Conservation (phyloP, 1,140 invertebrate species). For the Globodera rostochiensis region DNA sequence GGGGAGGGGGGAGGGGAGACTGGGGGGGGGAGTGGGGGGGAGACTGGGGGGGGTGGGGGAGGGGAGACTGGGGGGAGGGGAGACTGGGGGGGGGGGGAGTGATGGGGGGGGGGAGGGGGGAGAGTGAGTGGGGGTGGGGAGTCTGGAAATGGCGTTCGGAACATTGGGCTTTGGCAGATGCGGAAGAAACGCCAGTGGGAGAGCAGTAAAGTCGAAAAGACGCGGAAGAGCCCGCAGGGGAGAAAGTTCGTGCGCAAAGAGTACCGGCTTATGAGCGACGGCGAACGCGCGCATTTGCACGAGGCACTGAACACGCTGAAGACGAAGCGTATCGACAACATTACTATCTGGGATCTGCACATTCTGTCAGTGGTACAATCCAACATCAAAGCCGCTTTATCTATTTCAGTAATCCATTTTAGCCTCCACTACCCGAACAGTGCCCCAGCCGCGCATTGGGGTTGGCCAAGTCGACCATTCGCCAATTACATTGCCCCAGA, state of each 20-base stretch:
- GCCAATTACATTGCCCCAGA: neutral
- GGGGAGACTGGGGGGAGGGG: too few species aligned
- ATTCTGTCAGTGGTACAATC: slow-evolving; percentile 29
- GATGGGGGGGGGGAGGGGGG: neutral
- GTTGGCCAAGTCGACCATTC: slow-evolving; percentile 10
- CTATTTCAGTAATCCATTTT: neutral
- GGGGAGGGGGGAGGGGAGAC: too few species aligned
- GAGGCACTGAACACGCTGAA: slow-evolving; percentile 63
- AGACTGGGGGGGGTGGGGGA: too few species aligned
- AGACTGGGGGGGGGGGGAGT: neutral
- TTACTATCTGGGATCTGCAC: slow-evolving; percentile 62
- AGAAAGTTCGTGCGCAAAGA: slow-evolving; percentile 60
- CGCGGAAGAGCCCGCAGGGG: slow-evolving; percentile 1
- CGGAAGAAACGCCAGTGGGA: slow-evolving; percentile 7
- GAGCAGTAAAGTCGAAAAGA: slow-evolving; percentile 32
- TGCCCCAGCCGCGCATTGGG: slow-evolving; percentile 64
- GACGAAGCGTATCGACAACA: slow-evolving; percentile 57
- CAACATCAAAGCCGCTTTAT: neutral
- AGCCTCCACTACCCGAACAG: slow-evolving; percentile 63
- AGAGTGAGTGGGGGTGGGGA: neutral
- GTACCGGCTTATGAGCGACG: slow-evolving; percentile 57
- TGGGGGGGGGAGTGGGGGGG: too few species aligned
- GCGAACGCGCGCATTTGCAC: slow-evolving; percentile 50
- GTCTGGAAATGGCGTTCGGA: slow-evolving; percentile 1
- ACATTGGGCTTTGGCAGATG: slow-evolving; percentile 11